phyloP scores from a whole-genome alignment of 1,140 invertebrate genomes.

The Drosophila teissieri region DNA sequence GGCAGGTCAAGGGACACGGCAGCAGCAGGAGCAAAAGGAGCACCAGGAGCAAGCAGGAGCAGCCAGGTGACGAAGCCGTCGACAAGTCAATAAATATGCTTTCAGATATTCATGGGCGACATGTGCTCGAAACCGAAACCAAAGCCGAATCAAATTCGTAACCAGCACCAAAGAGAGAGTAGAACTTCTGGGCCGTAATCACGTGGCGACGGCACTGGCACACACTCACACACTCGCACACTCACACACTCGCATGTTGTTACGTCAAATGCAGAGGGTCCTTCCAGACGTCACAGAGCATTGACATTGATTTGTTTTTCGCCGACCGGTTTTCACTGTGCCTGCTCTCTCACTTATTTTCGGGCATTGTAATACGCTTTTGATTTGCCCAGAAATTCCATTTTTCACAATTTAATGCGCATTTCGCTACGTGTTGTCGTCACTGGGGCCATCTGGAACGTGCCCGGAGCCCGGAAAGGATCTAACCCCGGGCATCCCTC shows the following conservation, averaged over 20 bases:
- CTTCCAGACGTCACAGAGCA: conserved; percentile 53
- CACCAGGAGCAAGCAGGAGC: conserved; percentile 1
- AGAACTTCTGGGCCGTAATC: conserved; percentile 49
- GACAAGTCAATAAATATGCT: conserved; percentile 81
- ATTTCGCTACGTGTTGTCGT: conserved; percentile 81
- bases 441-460: conserved; percentile 68
- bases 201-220: conserved; percentile 55
- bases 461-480: conserved; percentile 45
- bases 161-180: not conserved
- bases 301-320: conserved; percentile 77
- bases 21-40: not conserved
- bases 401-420: conserved; percentile 83
- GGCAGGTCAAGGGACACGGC: conserved; percentile 60
- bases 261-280: conserved; percentile 25
- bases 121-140: conserved; percentile 22
- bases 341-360: conserved; percentile 74
- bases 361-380: conserved; percentile 73
- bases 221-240: not conserved
- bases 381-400: conserved; percentile 79
- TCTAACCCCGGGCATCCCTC: not conserved
- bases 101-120: conserved; percentile 67
- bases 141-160: not conserved
- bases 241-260: conserved; percentile 28
- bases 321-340: conserved; percentile 20
- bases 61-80: conserved; percentile 46